Evolutionary conservation across 2,797 vertebrate species (phyloP), one percentile per base, ranked within the genome.

Genomic region (Molossus molossus): DNA sequence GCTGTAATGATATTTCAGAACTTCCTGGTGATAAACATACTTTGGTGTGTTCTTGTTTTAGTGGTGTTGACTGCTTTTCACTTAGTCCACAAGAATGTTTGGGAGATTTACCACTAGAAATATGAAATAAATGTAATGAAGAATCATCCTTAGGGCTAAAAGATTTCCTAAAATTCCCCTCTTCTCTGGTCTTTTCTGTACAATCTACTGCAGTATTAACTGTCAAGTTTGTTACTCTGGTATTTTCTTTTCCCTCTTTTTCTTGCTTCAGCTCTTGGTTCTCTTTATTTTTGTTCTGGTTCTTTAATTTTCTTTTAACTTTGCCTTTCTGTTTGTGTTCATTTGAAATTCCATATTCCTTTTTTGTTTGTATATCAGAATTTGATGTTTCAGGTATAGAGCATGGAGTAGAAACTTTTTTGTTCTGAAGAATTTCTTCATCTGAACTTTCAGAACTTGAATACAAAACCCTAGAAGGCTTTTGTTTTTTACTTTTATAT

Each of bases 251-350:
- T 18, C 99, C 99, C 0, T 99, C 99, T 96, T 99, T 99, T 97
- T 99, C 98, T 97, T 99, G 98, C 91, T 99, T 98, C 80, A 99
- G 96, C 92, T 99, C 99, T 96, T 99, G 99, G 97, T 99, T 99
- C 96, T 99, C 99, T 98, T 99, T 99, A 98, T 99, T 99, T 99
- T 99, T 99, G 97, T 99, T 99, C 97, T 99, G 99, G 97, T 99
- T 99, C 98, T 99, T 99, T 94, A 99, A 98, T 98, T 99, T 99
- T 98, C 98, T 99, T 98, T 99, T 99, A 45, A 99, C 99, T 98
- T 99, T 99, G 69, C 99, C 99, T 96, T 99, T 99, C 96, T 99
- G 99, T 94, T 99, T 99, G 96, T 99, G 99, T 89, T 99, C 99
- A 1, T 96, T 98, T 91, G 98, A 96, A 94, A 98, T 94, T 93